phyloP scores from a whole-genome alignment of 2,113 vertebrate genomes.

The Syngnathus scovelli region DNA sequence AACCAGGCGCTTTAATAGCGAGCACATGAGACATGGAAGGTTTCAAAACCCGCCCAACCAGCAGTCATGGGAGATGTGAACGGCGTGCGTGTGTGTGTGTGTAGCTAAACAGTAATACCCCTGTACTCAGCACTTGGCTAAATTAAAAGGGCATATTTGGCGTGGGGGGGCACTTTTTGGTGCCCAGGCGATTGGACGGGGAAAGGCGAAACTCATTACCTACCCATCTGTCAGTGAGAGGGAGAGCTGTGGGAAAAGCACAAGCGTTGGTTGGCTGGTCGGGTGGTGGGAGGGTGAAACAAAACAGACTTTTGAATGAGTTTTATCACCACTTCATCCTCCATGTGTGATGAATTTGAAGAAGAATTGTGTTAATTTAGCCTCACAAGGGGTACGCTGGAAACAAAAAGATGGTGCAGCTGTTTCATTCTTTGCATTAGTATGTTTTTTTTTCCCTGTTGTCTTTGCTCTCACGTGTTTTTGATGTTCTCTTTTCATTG shows the following conservation, averaged over 20 bases:
- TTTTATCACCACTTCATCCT: conserved; percentile 42
- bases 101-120: conserved; percentile 65
- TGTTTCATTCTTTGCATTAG: conserved; percentile 44
- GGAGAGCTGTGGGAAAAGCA: conserved; percentile 61
- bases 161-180: conserved; percentile 61
- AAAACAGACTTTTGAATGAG: conserved; percentile 30
- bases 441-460: conserved; percentile 35
- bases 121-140: conserved; percentile 69
- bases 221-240: conserved; percentile 71
- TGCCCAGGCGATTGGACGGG: conserved; percentile 68
- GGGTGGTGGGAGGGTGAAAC: conserved; percentile 42
- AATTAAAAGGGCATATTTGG: conserved; percentile 75
- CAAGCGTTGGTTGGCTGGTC: conserved; percentile 40
- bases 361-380: conserved; percentile 43
- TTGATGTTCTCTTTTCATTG: conserved; percentile 62
- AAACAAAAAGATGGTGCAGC: conserved; percentile 33
- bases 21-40: conserved; percentile 68
- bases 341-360: conserved; percentile 40
- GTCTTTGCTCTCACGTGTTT: conserved; percentile 58
- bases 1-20: conserved; percentile 64
- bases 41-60: conserved; percentile 60
- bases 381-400: conserved; percentile 21
- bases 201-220: conserved; percentile 72
- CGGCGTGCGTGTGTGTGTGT: conserved; percentile 32
- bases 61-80: conserved; percentile 58